Percentiles rank a stretch among this genome's conserved stretches.
phyloP scores from a whole-genome alignment of 2,888 invertebrate genomes.

The Cabera pusaria region DNA sequence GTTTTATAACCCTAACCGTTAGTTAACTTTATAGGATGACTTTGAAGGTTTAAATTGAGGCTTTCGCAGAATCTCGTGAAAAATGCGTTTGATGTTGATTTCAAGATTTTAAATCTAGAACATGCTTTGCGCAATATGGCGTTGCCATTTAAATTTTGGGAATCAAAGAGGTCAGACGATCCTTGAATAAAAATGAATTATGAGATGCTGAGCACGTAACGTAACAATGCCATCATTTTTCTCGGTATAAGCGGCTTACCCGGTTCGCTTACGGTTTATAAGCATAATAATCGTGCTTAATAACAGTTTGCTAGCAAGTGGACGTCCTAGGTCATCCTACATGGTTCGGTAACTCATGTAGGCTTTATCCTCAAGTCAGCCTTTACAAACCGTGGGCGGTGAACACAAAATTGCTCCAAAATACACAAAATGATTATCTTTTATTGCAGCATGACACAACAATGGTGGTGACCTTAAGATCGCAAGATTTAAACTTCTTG shows the following conservation, averaged over 20 bases:
- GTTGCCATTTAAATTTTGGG: constrained; percentile 12
- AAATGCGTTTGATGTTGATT: too few relatives aligned
- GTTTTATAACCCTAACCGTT: constrained; percentile 59
- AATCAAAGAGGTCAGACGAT: constrained; percentile 35
- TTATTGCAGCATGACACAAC: constrained; percentile 70
- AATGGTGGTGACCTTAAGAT: constrained; percentile 73
- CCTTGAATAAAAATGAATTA: constrained; percentile 40
- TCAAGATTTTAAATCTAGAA: background rate
- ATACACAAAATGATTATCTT: constrained; percentile 73
- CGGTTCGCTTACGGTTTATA: constrained; percentile 3
- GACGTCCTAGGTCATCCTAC: constrained; percentile 22
- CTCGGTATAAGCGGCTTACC: constrained; percentile 5
- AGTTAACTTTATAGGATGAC: constrained; percentile 43
- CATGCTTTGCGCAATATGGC: background rate
- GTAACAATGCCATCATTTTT: constrained; percentile 14
- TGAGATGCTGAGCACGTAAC: constrained; percentile 20
- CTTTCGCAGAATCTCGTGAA: too few relatives aligned
- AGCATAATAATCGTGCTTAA: constrained; percentile 8
- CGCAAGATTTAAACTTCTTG: constrained; percentile 53
- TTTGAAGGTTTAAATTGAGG: too few relatives aligned
- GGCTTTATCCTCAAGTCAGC: constrained; percentile 25
- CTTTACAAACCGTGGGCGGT: constrained; percentile 53
- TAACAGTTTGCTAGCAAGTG: background rate
- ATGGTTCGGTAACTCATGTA: constrained; percentile 2
- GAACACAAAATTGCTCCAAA: constrained; percentile 67